Evolutionary conservation across 2,888 invertebrate species (phyloP).

Genomic region (Euplagia quadripunctaria): DNA sequence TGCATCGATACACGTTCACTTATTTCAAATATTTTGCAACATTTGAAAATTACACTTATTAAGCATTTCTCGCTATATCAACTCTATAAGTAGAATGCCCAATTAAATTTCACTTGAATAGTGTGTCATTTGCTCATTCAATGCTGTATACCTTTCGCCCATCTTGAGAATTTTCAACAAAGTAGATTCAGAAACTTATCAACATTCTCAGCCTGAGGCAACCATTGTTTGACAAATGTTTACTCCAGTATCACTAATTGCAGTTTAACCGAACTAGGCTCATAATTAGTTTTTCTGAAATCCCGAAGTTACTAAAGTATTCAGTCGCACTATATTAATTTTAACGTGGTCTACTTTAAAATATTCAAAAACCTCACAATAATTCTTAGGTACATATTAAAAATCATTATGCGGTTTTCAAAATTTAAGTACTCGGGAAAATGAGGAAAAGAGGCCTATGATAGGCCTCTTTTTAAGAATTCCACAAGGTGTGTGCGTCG

Average conservation of each 20-base stretch:
- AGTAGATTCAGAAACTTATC: background rate
- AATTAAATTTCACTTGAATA: too few relatives aligned
- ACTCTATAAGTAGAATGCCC: background rate
- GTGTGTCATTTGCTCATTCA: too few relatives aligned
- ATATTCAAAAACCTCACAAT: too few relatives aligned
- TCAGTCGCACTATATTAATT: background rate
- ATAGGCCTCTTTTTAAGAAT: too few relatives aligned
- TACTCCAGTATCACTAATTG: background rate
- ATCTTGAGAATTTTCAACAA: conserved; percentile 2
- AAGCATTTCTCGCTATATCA: background rate
- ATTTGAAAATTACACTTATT: background rate
- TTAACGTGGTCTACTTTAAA: too few relatives aligned
- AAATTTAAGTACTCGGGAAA: too few relatives aligned
- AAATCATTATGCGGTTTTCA: too few relatives aligned
- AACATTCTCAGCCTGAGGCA: background rate
- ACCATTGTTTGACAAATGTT: background rate
- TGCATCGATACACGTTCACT: background rate
- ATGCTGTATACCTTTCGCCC: background rate
- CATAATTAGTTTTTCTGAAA: background rate
- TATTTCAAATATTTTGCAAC: too few relatives aligned
- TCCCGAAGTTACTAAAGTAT: background rate
- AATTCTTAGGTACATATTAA: too few relatives aligned
- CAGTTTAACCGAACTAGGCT: background rate
- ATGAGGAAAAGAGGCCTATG: too few relatives aligned
- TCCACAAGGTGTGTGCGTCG: too few relatives aligned